These are phyloP conservation scores for Himalopsyche japonica DNA, from an alignment of 2,888 invertebrate genomes.

Conservation along the genomic window DNA sequence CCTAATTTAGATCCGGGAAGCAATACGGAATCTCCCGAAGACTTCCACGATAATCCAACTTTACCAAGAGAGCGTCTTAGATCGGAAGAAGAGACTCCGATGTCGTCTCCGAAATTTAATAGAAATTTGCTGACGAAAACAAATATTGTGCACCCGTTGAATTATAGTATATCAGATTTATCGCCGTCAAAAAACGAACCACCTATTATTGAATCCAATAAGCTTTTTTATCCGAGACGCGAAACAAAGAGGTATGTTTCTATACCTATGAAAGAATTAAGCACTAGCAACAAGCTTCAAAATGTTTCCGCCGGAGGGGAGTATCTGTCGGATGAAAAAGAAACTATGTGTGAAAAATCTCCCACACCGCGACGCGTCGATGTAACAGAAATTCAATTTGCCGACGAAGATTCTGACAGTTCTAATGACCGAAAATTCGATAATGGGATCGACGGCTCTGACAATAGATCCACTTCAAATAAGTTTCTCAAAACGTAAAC, in stretches of 20 bases:
- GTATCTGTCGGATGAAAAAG: constrained; percentile 49
- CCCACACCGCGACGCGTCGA: constrained; percentile 58
- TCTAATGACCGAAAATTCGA: constrained; percentile 47
- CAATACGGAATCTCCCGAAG: constrained; percentile 69
- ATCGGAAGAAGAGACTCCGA: constrained; percentile 51
- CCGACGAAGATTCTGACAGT: constrained; percentile 69
- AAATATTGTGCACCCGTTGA: constrained; percentile 57
- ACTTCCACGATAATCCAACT: constrained; percentile 42
- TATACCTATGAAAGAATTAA: constrained; percentile 56
- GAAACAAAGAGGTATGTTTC: constrained; percentile 45
- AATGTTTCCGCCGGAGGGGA: constrained; percentile 18
- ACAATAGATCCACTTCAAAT: background rate
- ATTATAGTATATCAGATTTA: constrained; percentile 57
- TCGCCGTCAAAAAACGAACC: constrained; percentile 47
- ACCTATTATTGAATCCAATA: constrained; percentile 45
- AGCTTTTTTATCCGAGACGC: constrained; percentile 26
- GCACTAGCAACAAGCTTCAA: constrained; percentile 45
- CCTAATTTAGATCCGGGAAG: constrained; percentile 64
- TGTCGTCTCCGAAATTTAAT: constrained; percentile 48
- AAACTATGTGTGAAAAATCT: constrained; percentile 48
- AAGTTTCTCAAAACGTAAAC: background rate
- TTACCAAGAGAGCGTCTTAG: constrained; percentile 8
- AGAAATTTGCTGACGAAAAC: constrained; percentile 48
- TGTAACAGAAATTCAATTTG: constrained; percentile 70
- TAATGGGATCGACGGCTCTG: background rate